These are phyloP conservation scores for Thymallus thymallus DNA, from an alignment of 2,113 vertebrate genomes.

Conservation along the genomic window DNA sequence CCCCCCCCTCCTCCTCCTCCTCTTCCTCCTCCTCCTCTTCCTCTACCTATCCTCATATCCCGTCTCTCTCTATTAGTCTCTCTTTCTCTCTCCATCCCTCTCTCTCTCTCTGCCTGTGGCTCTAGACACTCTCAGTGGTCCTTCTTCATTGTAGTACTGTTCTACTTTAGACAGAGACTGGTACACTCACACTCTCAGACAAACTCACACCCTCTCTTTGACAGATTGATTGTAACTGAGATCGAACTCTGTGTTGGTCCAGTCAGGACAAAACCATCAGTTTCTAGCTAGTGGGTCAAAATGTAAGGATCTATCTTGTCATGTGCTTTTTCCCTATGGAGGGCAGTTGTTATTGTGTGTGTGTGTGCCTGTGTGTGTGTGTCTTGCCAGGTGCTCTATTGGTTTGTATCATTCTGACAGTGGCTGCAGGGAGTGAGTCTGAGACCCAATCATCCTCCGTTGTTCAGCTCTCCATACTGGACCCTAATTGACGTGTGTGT, in stretches of 20 bases:
- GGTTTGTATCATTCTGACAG: constrained; percentile 53
- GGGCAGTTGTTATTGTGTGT: constrained; percentile 22
- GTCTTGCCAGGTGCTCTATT: constrained; percentile 52
- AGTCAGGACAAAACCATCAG: too few species aligned
- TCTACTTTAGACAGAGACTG: too few species aligned
- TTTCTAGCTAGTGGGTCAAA: background rate
- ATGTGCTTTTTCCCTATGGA: background rate
- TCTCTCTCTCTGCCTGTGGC: background rate
- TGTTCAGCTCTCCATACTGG: constrained; percentile 49
- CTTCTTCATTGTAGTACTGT: background rate
- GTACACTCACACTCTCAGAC: too few species aligned
- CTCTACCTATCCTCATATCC: background rate
- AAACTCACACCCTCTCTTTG: too few species aligned
- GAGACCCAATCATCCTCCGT: constrained; percentile 61
- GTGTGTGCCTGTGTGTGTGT: constrained; percentile 21
- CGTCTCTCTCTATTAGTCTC: constrained; percentile 12
- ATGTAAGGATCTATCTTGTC: background rate
- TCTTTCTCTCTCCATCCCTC: constrained; percentile 6
- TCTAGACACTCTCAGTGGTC: background rate
- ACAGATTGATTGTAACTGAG: too few species aligned
- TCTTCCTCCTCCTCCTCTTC: background rate
- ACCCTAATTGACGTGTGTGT: constrained; percentile 64
- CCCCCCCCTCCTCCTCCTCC: constrained; percentile 45
- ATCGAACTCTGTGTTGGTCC: too few species aligned
- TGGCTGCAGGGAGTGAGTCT: constrained; percentile 63